Evolutionary conservation across 1,140 invertebrate species (phyloP).

Genomic region (Steinernema feltiae): DNA sequence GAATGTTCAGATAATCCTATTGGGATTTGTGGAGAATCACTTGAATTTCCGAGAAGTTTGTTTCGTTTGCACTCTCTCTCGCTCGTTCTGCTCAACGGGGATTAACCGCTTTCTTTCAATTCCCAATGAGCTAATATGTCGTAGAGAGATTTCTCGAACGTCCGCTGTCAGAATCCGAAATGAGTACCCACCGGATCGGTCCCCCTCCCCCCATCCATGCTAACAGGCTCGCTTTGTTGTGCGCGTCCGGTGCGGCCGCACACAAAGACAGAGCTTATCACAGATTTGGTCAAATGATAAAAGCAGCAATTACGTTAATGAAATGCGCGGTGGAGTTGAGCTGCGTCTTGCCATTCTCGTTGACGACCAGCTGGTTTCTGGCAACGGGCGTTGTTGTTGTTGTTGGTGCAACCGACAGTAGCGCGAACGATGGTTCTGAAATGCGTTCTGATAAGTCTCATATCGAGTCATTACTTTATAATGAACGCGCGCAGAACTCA

Average conservation of each 20-base stretch:
- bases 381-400: background rate
- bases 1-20: too few species aligned
- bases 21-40: too few species aligned
- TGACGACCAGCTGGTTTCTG: background rate
- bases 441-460: background rate
- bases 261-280: too few species aligned
- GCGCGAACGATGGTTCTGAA: background rate
- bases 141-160: background rate
- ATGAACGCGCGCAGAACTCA: background rate
- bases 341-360: slow-evolving; percentile 5
- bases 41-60: background rate
- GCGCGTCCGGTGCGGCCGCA: too few species aligned
- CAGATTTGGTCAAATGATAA: too few species aligned
- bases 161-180: background rate
- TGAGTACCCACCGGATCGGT: background rate
- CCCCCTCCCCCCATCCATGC: background rate
- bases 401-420: background rate
- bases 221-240: background rate
- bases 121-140: background rate
- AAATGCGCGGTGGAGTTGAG: background rate
- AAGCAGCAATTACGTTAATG: slow-evolving; percentile 13
- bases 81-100: background rate
- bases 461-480: slow-evolving; percentile 6
- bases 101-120: background rate
- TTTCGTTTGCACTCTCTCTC: background rate